Evolutionary conservation across 2,888 invertebrate species (phyloP).

Genomic region (Xestia ashworthii): DNA sequence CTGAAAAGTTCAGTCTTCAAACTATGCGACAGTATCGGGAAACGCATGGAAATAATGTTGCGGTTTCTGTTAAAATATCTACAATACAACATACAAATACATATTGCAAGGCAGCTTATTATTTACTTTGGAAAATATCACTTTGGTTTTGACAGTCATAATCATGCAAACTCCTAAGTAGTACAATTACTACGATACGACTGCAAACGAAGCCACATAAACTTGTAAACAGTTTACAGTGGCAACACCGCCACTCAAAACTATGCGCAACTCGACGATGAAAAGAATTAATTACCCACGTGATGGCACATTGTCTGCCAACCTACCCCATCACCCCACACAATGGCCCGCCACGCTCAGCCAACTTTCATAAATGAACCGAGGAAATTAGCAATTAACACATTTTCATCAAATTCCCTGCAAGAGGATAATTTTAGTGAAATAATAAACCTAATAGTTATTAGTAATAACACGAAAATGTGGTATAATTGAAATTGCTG

Average conservation of each 20-base stretch:
- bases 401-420: conserved; percentile 22
- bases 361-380: conserved; percentile 46
- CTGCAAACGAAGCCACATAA: neutral
- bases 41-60: conserved; percentile 7
- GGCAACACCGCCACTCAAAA: conserved; percentile 18
- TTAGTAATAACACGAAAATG: conserved; percentile 4
- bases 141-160: neutral
- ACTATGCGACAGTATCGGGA: neutral
- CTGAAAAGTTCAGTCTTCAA: conserved; percentile 20
- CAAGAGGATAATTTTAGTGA: conserved; percentile 24
- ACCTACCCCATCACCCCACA: conserved; percentile 39
- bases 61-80: neutral
- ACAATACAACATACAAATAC: too few relatives aligned
- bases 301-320: conserved; percentile 50
- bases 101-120: neutral
- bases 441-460: conserved; percentile 8
- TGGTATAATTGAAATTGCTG: conserved; percentile 13
- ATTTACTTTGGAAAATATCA: neutral
- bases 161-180: neutral
- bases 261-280: conserved; percentile 38
- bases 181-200: neutral
- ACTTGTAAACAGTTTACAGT: conserved; percentile 3
- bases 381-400: conserved; percentile 57
- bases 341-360: conserved; percentile 52
- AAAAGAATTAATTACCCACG: conserved; percentile 59